phyloP scores from a whole-genome alignment of 2,888 invertebrate species.

The Prostheceraeus crozeri region DNA sequence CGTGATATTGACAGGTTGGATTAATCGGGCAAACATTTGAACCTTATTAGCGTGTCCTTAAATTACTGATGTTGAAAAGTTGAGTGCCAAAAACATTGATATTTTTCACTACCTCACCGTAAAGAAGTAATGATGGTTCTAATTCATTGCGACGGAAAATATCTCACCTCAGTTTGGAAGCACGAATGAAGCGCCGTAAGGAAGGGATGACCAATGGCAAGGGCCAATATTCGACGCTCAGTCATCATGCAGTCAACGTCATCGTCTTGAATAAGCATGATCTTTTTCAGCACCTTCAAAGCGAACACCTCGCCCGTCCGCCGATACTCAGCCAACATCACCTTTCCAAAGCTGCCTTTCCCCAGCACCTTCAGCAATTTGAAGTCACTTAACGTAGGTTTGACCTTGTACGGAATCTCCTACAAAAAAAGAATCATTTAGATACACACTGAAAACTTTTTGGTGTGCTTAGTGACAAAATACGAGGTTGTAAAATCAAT shows the following conservation, averaged over 20 bases:
- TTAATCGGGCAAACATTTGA: too few species aligned
- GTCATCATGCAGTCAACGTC: constrained; percentile 99
- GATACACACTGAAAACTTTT: too few species aligned
- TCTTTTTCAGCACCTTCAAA: constrained; percentile 79
- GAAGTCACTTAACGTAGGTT: constrained; percentile 70
- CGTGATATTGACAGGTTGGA: too few species aligned
- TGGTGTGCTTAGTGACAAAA: too few species aligned
- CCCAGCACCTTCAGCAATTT: constrained; percentile 95
- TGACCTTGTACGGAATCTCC: constrained; percentile 43
- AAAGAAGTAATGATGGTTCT: too few species aligned
- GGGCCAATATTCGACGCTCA: constrained; percentile 86
- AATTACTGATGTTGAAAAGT: too few species aligned
- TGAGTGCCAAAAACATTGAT: too few species aligned
- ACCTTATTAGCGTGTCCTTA: too few species aligned
- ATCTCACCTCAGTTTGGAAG: constrained; percentile 76
- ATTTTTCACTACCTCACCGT: too few species aligned
- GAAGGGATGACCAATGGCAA: constrained; percentile 96
- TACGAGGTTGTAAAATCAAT: too few species aligned
- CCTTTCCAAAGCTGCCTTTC: constrained; percentile 95
- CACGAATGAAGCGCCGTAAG: constrained; percentile 90
- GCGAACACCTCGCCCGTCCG: constrained; percentile 75
- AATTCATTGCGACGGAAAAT: too few species aligned
- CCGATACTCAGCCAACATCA: constrained; percentile 90
- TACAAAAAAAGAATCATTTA: too few species aligned
- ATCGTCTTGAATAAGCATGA: constrained; percentile 94